Base-by-base conservation (phyloP, 2,888 invertebrate genomes). In the Amphipyra tragopoginis region DNA sequence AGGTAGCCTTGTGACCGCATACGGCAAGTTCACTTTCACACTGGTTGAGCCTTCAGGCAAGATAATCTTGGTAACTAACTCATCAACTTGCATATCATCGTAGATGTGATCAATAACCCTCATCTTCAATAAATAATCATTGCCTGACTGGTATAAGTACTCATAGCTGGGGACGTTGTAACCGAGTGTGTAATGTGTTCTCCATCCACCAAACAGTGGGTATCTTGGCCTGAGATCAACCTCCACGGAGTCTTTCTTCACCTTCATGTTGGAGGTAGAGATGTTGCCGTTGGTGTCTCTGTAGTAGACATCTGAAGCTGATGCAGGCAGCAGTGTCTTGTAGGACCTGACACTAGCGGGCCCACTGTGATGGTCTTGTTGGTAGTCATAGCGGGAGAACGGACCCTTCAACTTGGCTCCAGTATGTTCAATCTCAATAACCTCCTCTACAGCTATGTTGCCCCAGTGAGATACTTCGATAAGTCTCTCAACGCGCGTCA, bases 391-490 rank as follows among this genome's bases (percentile, higher is more conserved):
- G 42, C 99, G 96, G 2, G 99, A 99, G 94, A 99, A 99, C 1
- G 99, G 96, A 0, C 98, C 98, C 86, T 99, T 99, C 42, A 99
- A 92, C 70, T 96, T 95, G 10, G 99, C 99, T 43, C 99, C 99
- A 47, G 97, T 97, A 86, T 99, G 99, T 15, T 97, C 95, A 73
- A 99, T 95, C 87, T 99, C 98, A 77, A 99, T 96, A 7, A 97
- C 96, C 89, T 99, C 99, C 88, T 99, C 99, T 0, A 99, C 96
- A 21, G 99, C 99, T 81, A 99, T 98, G 85, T 99, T 99, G 8
- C 99, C 99, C 99, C 99, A 99, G 89, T 99, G 99, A 0, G 99
- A 99, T 2, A 99, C 96, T 93, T 99, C 99, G 81, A 99, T 97
- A 0, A 96, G 94, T 50, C 99, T 96, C 79, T 98, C 97, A 76